Base-by-base conservation (phyloP, 2,888 invertebrate genomes). In the Diarsia brunnea region DNA sequence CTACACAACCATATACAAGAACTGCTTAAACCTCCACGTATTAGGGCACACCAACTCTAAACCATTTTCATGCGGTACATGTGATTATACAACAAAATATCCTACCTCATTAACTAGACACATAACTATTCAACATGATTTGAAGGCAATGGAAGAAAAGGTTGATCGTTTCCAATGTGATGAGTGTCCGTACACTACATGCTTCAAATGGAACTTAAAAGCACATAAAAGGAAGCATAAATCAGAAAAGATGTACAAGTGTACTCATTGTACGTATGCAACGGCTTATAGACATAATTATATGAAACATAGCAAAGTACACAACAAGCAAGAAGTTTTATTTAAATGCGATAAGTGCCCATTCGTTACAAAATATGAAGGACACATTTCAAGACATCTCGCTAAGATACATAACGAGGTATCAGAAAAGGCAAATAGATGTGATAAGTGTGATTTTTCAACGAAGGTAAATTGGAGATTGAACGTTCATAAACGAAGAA, bases 291-390 rank as follows among this genome's bases (percentile, higher is more conserved):
- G 88, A 47, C 90, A 92, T 67, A 92, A 90, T 38, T 90, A 82
- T 55, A 51, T 81, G 0, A 93, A 93, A 70, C 94, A 94, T 24
- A 83, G 76, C 5, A 90, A 87, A 5, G 89, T 84, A 0, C 93
- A 94, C 43, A 87, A 83, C 0, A 87, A 90, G 14, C 72, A 85
- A 8, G 86, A 85, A 0, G 73, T 81, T 0, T 79, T 85, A 3
- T 92, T 86, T 53, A 90, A 91, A 58, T 95, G 95, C 53, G 94
- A 95, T 55, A 93, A 94, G 58, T 95, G 95, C 31, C 91, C 93
- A 0, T 95, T 94, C 66, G 87, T 89, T 0, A 94, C 95, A 0
- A 92, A 91, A 66, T 93, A 89, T 45, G 93, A 94, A 77, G 95
- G 95, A 0, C 94, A 94, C 73, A 94, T 95, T 1, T 88, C 90